A percentile compares a stretch with the other conserved stretches of the same genome.
These are phyloP conservation scores for Ageneiosus marmoratus DNA, from an alignment of 2,113 vertebrate species.

Conservation along the genomic window DNA sequence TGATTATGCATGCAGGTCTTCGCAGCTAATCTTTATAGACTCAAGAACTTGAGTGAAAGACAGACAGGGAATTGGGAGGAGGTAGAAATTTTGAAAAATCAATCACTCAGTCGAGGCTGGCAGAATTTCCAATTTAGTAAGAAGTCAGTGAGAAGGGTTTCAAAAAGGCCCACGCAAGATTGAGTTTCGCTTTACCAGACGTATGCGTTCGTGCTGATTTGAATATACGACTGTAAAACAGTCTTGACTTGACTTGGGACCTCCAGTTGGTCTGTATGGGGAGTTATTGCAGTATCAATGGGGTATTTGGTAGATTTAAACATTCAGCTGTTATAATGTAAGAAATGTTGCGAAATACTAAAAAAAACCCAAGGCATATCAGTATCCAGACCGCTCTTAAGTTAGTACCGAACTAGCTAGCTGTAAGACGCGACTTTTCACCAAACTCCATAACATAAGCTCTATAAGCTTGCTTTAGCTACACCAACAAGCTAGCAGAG, in stretches of 20 bases:
- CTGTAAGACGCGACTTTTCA: background rate
- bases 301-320: background rate
- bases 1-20: conserved; percentile 64
- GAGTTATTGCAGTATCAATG: too few species aligned
- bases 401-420: background rate
- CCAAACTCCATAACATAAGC: background rate
- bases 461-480: background rate
- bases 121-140: conserved; percentile 8
- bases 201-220: background rate
- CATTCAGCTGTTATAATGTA: background rate
- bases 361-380: background rate
- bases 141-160: background rate
- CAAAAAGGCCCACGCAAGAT: background rate
- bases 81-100: conserved; percentile 21
- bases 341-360: background rate
- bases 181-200: background rate
- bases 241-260: background rate
- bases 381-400: background rate
- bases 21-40: conserved; percentile 71
- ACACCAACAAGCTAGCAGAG: too few species aligned
- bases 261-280: background rate
- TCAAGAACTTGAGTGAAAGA: conserved; percentile 59
- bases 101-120: background rate
- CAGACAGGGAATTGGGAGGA: conserved; percentile 46
- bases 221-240: background rate